phyloP scores from a whole-genome alignment of 2,888 invertebrate species.

The Phalera bucephala region DNA sequence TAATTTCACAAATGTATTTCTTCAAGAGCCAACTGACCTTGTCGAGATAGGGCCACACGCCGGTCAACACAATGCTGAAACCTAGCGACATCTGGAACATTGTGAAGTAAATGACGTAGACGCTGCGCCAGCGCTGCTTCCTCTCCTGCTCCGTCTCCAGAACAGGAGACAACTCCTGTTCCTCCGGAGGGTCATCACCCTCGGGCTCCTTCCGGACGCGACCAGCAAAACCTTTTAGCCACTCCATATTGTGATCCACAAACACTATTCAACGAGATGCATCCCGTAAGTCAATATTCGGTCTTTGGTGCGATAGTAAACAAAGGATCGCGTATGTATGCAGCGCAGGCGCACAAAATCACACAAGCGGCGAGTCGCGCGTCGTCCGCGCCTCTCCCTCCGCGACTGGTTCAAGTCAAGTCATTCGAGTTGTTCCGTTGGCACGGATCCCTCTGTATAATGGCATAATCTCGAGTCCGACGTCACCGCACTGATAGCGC shows the following conservation, averaged over 20 bases:
- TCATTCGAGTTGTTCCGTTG: constrained; percentile 17
- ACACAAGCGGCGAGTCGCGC: constrained; percentile 15
- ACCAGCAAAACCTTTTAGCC: constrained; percentile 48
- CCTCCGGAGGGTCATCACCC: constrained; percentile 11
- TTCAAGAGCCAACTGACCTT: constrained; percentile 87
- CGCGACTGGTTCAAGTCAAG: neutral
- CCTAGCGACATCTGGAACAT: constrained; percentile 95
- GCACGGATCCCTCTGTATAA: constrained; percentile 23
- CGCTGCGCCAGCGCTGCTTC: constrained; percentile 89
- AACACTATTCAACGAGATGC: too few relatives aligned
- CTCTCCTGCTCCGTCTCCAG: constrained; percentile 87
- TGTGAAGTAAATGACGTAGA: constrained; percentile 92
- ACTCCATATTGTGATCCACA: constrained; percentile 45
- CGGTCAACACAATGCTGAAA: constrained; percentile 93
- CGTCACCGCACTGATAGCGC: constrained; percentile 24
- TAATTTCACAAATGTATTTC: too few relatives aligned
- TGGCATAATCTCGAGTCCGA: constrained; percentile 1
- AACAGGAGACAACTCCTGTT: constrained; percentile 21
- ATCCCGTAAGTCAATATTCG: too few relatives aligned
- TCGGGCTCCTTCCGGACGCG: constrained; percentile 22
- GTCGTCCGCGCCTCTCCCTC: constrained; percentile 19
- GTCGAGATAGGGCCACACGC: constrained; percentile 94
- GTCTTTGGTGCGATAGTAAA: constrained; percentile 37
- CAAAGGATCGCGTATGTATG: constrained; percentile 25
- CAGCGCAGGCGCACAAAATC: constrained; percentile 2